A percentile compares a stretch with the other conserved stretches of the same genome.
Evolutionary conservation across 2,797 vertebrate genomes (phyloP).

Genomic region (Pempheris klunzingeri): DNA sequence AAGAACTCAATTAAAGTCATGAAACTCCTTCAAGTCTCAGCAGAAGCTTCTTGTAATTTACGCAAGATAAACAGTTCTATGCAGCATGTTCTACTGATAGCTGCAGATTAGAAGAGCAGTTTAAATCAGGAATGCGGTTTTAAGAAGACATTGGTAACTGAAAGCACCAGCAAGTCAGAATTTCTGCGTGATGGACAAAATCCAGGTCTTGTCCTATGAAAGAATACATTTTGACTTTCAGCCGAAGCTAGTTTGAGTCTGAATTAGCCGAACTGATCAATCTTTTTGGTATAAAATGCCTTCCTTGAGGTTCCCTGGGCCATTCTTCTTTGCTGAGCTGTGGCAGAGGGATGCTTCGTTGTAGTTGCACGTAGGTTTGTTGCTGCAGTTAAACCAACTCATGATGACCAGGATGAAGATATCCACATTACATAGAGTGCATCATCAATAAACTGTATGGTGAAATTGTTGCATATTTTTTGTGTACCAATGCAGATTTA

Average conservation of each 20-base stretch:
- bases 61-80: conserved; percentile 34
- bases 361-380: neutral
- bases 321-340: neutral
- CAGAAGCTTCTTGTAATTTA: conserved; percentile 36
- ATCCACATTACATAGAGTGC: neutral
- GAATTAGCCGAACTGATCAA: neutral
- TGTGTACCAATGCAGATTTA: neutral
- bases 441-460: neutral
- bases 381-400: no score
- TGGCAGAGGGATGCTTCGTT: neutral
- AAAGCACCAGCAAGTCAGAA: conserved; percentile 45
- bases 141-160: conserved; percentile 35
- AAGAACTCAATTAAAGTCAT: conserved; percentile 3
- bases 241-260: neutral
- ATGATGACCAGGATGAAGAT: neutral
- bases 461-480: neutral
- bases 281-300: neutral
- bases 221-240: neutral
- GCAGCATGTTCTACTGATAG: conserved; percentile 9
- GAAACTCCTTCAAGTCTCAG: conserved; percentile 4
- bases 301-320: neutral
- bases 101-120: conserved; percentile 34
- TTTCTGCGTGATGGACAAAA: neutral
- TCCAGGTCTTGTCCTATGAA: conserved; percentile 2
- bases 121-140: conserved; percentile 36